Conservation (phyloP, 2,113 vertebrate genomes). For the Brachionichthys hirsutus region DNA sequence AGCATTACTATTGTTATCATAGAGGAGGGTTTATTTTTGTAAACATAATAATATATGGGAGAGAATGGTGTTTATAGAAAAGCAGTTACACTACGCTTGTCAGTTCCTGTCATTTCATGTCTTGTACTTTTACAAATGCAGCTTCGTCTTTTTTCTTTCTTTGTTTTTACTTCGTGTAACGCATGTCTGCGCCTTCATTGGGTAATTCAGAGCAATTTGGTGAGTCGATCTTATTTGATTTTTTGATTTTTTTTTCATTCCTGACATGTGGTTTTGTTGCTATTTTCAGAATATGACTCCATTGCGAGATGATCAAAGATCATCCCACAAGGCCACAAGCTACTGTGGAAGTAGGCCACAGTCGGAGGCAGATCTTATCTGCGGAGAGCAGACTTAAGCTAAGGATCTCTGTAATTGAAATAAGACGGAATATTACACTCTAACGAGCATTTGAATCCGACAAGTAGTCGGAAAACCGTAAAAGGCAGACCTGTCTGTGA, state of each 20-base stretch:
- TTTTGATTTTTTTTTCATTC: conserved; percentile 58
- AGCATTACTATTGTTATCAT: conserved; percentile 79
- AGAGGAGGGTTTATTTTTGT: conserved; percentile 83
- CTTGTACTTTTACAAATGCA: conserved; percentile 65
- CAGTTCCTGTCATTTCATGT: conserved; percentile 67
- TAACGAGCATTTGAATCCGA: conserved; percentile 33
- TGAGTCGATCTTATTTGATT: conserved; percentile 69
- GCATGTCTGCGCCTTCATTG: conserved; percentile 82
- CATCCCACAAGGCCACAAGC: conserved; percentile 30
- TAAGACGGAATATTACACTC: conserved; percentile 4
- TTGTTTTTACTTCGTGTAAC: conserved; percentile 61
- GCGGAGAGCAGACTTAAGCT: conserved; percentile 30
- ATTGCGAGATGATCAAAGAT: conserved; percentile 56
- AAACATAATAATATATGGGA: conserved; percentile 83
- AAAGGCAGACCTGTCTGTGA: conserved; percentile 23
- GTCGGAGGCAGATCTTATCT: conserved; percentile 45
- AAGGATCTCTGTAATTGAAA: conserved; percentile 39
- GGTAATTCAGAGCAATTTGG: conserved; percentile 77
- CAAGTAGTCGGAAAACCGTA: conserved; percentile 15
- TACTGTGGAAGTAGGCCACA: conserved; percentile 35
- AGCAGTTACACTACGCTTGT: conserved; percentile 76
- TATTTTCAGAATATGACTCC: conserved; percentile 47
- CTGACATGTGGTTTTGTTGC: conserved; percentile 35
- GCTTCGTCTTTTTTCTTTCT: conserved; percentile 49
- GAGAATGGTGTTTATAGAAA: conserved; percentile 75